Evolutionary conservation across 2,888 invertebrate genomes (phyloP).

Genomic region (Notodonta ziczac): DNA sequence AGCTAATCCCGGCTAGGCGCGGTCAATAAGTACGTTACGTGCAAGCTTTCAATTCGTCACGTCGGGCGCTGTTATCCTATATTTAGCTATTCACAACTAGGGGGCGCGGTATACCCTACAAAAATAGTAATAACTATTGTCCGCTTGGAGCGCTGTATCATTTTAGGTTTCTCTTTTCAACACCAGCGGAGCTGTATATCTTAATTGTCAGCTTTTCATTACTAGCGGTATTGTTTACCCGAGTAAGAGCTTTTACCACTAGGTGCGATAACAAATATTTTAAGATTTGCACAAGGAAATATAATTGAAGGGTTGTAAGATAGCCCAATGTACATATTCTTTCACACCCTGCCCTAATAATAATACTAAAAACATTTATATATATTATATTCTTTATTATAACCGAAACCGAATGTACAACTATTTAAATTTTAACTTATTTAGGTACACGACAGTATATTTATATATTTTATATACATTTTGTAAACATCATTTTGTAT

Average conservation of each 20-base stretch:
- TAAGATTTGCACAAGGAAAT: too few species aligned
- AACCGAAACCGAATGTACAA: slow-evolving; percentile 6
- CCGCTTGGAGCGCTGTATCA: not conserved
- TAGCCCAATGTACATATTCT: too few species aligned
- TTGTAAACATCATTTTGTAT: slow-evolving; percentile 1
- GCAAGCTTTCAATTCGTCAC: too few species aligned
- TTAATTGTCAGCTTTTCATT: too few species aligned
- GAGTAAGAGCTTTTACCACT: too few species aligned
- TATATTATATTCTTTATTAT: slow-evolving; percentile 4
- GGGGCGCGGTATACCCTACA: not conserved
- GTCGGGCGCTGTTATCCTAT: too few species aligned
- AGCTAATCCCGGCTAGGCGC: too few species aligned
- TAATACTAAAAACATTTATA: not conserved
- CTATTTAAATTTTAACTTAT: slow-evolving; percentile 1
- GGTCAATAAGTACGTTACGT: too few species aligned
- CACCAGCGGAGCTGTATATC: not conserved
- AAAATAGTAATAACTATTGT: not conserved
- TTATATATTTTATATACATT: not conserved
- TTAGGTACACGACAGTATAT: not conserved
- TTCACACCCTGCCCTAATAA: not conserved
- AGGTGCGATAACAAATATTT: too few species aligned
- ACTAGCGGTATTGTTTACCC: too few species aligned
- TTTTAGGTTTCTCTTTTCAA: not conserved
- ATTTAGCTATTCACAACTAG: too few species aligned
- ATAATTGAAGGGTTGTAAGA: too few species aligned